These are phyloP conservation scores for Theocolax elegans DNA, from an alignment of 1,140 invertebrate genomes.

Conservation along the genomic window DNA sequence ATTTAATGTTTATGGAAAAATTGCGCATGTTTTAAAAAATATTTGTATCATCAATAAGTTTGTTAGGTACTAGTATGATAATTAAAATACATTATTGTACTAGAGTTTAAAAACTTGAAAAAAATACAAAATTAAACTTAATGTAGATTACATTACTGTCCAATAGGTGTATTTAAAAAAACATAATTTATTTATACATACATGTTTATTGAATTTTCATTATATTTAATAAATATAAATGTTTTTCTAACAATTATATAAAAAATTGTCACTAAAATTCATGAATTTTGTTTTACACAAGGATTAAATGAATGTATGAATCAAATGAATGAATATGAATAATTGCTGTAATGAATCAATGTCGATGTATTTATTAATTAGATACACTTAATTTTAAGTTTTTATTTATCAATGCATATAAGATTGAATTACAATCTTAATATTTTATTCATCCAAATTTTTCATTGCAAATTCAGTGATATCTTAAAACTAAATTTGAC, in stretches of 20 bases:
- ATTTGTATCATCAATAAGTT: no score
- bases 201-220: conserved; percentile 26
- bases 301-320: conserved; percentile 21
- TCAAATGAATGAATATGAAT: conserved; percentile 12
- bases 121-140: neutral
- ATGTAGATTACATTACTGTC: conserved; percentile 6
- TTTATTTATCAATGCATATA: conserved; percentile 8
- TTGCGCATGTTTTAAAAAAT: no score
- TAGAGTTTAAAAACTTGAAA: no score
- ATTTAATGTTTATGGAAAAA: no score
- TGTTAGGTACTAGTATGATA: no score
- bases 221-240: conserved; percentile 28
- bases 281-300: no score
- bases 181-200: conserved; percentile 10
- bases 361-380: neutral
- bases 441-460: conserved; percentile 17
- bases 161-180: neutral
- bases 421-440: conserved; percentile 11
- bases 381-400: neutral
- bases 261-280: no score
- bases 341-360: neutral
- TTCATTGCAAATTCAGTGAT: conserved; percentile 22
- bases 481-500: neutral
- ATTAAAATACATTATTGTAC: no score
- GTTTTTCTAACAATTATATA: neutral